phyloP scores from a whole-genome alignment of 2,888 invertebrate species.

The Rotaria sp. region DNA sequence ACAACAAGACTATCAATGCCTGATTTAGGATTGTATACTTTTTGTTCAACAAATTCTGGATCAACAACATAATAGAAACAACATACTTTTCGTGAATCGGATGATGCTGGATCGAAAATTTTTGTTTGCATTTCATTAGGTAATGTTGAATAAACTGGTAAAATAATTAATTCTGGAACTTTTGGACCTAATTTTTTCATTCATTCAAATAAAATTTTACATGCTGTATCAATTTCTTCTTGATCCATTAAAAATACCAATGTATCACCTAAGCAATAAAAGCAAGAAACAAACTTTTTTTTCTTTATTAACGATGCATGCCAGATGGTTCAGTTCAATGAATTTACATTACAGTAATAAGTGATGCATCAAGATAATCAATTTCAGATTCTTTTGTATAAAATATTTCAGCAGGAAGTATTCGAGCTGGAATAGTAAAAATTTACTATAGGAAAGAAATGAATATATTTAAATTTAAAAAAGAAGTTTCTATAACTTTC shows the following conservation, averaged over 20 bases:
- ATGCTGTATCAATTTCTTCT: conserved; percentile 97
- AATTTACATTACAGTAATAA: conserved; percentile 98
- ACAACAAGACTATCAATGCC: conserved; percentile 97
- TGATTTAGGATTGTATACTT: conserved; percentile 75
- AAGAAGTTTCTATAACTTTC: background rate
- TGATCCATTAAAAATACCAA: conserved; percentile 63
- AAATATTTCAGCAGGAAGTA: conserved; percentile 89
- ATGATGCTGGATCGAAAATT: conserved; percentile 96
- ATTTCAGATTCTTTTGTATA: conserved; percentile 98
- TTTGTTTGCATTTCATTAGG: conserved; percentile 98
- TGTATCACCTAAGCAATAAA: conserved; percentile 44
- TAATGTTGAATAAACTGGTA: conserved; percentile 92
- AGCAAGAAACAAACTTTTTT: conserved; percentile 30
- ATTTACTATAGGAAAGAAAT: conserved; percentile 63
- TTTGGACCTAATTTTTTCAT: conserved; percentile 96
- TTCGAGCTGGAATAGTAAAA: conserved; percentile 92
- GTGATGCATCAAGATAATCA: conserved; percentile 90
- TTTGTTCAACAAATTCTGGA: conserved; percentile 98
- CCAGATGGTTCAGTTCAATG: conserved; percentile 88
- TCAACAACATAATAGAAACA: conserved; percentile 96
- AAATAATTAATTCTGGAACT: conserved; percentile 89
- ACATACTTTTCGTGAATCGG: conserved; percentile 77
- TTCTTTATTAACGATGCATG: background rate
- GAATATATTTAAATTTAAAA: conserved; percentile 47
- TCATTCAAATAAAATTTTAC: conserved; percentile 90